Percentiles rank a stretch among this genome's conserved stretches.
Evolutionary conservation across 2,797 vertebrate species (phyloP).

Genomic region (Staurois parvus): DNA sequence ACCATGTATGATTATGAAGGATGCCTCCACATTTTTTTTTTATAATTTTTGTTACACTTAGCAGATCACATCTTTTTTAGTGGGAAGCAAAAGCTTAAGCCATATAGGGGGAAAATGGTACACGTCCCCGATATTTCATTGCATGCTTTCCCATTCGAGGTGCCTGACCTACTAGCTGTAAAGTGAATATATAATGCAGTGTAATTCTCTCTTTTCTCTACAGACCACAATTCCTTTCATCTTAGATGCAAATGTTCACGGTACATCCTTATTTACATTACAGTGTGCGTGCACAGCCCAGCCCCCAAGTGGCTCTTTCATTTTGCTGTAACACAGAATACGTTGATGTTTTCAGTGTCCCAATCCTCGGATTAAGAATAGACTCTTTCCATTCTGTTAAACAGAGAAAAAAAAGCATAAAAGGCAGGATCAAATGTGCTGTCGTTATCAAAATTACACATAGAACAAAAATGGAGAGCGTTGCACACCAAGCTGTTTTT

Average conservation of each 20-base stretch:
- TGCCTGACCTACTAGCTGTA: slow-evolving; percentile 44
- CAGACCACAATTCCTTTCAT: slow-evolving; percentile 55
- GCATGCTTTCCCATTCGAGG: slow-evolving; percentile 28
- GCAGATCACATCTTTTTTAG: background rate
- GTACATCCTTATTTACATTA: slow-evolving; percentile 57
- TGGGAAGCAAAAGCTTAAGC: slow-evolving; percentile 24
- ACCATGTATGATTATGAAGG: no score
- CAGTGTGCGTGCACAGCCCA: slow-evolving; percentile 38
- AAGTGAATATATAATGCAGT: slow-evolving; percentile 54
- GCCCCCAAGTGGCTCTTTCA: slow-evolving; percentile 54
- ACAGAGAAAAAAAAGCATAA: slow-evolving; percentile 35
- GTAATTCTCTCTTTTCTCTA: slow-evolving; percentile 53
- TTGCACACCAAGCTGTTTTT: background rate
- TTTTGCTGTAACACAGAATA: slow-evolving; percentile 50
- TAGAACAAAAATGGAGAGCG: slow-evolving; percentile 11
- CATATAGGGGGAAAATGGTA: slow-evolving; percentile 3
- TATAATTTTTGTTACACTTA: no score
- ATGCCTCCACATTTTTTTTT: no score
- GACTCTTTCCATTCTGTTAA: slow-evolving; percentile 41
- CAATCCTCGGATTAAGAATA: slow-evolving; percentile 49
- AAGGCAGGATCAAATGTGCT: slow-evolving; percentile 37
- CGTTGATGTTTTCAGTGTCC: slow-evolving; percentile 47
- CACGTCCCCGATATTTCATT: slow-evolving; percentile 31
- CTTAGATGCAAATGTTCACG: slow-evolving; percentile 55
- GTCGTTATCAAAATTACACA: slow-evolving; percentile 39